A percentile compares a stretch with the other conserved stretches of the same genome.
Conservation (phyloP, 64 coral and sea anemone genomes). For the Platygyra sinensis region DNA sequence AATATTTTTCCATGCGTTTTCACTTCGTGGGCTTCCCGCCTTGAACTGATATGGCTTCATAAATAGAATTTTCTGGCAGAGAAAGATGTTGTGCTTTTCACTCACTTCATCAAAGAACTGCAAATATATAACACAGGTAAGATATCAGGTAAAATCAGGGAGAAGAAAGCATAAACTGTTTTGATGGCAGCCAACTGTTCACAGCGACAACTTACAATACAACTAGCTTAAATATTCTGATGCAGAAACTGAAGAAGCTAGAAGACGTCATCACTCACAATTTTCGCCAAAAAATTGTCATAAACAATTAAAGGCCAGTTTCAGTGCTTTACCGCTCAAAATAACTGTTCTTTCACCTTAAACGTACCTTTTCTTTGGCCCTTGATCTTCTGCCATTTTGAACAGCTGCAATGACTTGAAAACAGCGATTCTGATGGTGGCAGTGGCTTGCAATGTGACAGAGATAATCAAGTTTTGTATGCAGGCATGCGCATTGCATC, state of each 20-base stretch:
- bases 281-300: no score
- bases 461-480: neutral
- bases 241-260: no score
- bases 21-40: constrained; percentile 40
- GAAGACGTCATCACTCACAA: no score
- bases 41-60: constrained; percentile 63
- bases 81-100: constrained; percentile 45
- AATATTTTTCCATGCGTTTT: constrained; percentile 54
- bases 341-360: neutral
- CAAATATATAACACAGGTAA: constrained; percentile 15
- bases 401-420: constrained; percentile 15
- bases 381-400: constrained; percentile 1
- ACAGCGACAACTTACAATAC: no score
- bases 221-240: no score
- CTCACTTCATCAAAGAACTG: constrained; percentile 57
- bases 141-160: neutral
- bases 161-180: constrained; percentile 1
- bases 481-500: neutral
- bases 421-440: neutral
- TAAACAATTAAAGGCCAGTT: no score
- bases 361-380: constrained; percentile 9
- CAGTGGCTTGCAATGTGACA: no score
- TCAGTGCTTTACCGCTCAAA: neutral
- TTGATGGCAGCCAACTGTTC: neutral
- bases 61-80: constrained; percentile 57